Evolutionary conservation across 2,888 invertebrate genomes (phyloP), one percentile per base, ranked within the genome.

Genomic region (Nebria brevicollis): DNA sequence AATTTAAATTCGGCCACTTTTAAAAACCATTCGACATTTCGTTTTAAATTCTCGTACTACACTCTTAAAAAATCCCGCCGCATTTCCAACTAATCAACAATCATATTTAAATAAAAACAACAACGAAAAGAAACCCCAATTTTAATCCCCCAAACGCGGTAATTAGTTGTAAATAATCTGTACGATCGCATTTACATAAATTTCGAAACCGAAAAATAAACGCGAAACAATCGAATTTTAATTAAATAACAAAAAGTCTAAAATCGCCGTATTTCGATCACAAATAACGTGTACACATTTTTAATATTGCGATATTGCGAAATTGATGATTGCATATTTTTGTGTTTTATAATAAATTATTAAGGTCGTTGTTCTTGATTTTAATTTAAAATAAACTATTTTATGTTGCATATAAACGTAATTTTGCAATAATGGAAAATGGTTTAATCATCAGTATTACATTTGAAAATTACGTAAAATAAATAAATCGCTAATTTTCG

Each of bases 1-100:
- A 75, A 75, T 75, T 75, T 75, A 75, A 75, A 54, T 75, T 64
- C 43, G 43, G 41, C 64, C 64, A 13, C 25, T 25, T 70, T 70
- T 20, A 20, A 20, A 26, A 13, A 70, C 25, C 70, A 70, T 11
- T 70, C 20, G 15, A 20, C 15, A 26, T 70, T 70, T 54, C 13
- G 54, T 8, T 54, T 54, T 2, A 26, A 34, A 70, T 70, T 70
- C 70, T 34, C 8, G 25, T 25, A 34, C 26, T 70, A 70, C 70
- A 70, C 70, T 70, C n/a, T 70, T 25, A 70, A 70, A 20, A 70
- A 11, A 70, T 70, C 11, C 54, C 2, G 54, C 6, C 54, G 54
- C 4, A 54, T 2, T 54, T 34, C 34, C 34, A 54, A 54, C 8
- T 54, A 54, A 11, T 11, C 8, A 54, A 13, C 54, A 54, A 54